Evolutionary conservation across 2,888 invertebrate genomes (phyloP).

Genomic region (Heliconius erato): DNA sequence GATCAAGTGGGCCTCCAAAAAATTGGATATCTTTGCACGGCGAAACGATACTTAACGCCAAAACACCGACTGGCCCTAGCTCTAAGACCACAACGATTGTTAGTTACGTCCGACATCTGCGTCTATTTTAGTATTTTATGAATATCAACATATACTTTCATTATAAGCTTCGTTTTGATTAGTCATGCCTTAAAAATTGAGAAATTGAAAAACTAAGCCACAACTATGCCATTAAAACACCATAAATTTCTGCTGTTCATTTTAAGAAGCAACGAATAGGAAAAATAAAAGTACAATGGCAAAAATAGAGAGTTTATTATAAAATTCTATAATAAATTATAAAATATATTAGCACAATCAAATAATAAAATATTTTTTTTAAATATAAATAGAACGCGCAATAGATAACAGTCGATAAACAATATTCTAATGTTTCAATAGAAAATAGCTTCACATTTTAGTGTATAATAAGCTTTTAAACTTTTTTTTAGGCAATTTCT

Average conservation of each 20-base stretch:
- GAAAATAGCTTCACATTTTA: constrained; percentile 12
- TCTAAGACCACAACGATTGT: no score
- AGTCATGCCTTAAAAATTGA: no score
- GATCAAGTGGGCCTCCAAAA: no score
- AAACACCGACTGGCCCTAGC: no score
- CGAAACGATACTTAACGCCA: no score
- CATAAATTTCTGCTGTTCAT: not conserved
- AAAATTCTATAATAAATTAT: constrained; percentile 32
- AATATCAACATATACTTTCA: no score
- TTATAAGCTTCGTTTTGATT: no score
- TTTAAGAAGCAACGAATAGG: not conserved
- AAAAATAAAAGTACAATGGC: constrained; percentile 2
- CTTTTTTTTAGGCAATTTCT: not conserved
- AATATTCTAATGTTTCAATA: constrained; percentile 16
- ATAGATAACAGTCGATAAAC: constrained; percentile 27
- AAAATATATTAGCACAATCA: constrained; percentile 26
- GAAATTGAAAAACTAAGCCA: no score
- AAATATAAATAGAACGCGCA: constrained; percentile 27
- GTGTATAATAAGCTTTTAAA: not conserved
- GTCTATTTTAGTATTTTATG: no score
- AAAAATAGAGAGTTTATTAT: constrained; percentile 33
- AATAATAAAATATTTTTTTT: not conserved
- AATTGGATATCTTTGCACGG: no score
- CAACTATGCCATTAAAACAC: not conserved
- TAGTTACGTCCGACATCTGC: no score